Base-by-base conservation (phyloP, 2,888 invertebrate species). In the Scaptomyza parva region DNA sequence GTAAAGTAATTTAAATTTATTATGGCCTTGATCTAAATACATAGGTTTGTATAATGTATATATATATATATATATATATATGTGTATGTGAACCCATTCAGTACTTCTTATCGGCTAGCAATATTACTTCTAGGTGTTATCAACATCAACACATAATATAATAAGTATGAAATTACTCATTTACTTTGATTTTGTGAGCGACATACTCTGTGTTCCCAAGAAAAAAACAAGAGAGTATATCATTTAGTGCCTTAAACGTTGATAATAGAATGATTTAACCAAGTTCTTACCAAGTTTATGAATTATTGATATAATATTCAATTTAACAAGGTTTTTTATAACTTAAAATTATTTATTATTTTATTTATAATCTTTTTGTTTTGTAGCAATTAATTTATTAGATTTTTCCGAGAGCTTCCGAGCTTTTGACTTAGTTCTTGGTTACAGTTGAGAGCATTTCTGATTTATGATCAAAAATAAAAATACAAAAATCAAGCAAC, bases 391-490 rank as follows among this genome's bases (percentile, higher is more conserved):
- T 41, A n/a, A 37, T 61, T 50, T 48, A 24, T 22, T 12, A 9
- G 41, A 41, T n/a, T 60, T 53, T 50, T 54, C 37, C 44, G 20
- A 39, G 48, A 26, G 30, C 40, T 57, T 50, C 66, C n/a, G 48
- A 26, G 30, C 40, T 57, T 50, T 69, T 20, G 30, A 64, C 61
- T 52, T 66, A 66, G 80, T 59, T 79, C 70, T 80, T 74, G 74
- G 85, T 78, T 77, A 75, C 87, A 84, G 62, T 75, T 53, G 87
- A 80, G 75, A 77, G 81, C 71, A 39, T 55, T 71, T 77, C 69
- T 86, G 81, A 82, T 82, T 82, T 84, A 82, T 70, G 75, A 65
- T 58, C 65, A 9, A 37, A 17, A 37, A 35, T 2, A 57, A 68
- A 79, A 61, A 28, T n/a, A 30, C 3, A 1, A 59, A 70, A 80